These are phyloP conservation scores for Hoplostethus atlanticus DNA, from an alignment of 2,797 vertebrate species.

Conservation along the genomic window DNA sequence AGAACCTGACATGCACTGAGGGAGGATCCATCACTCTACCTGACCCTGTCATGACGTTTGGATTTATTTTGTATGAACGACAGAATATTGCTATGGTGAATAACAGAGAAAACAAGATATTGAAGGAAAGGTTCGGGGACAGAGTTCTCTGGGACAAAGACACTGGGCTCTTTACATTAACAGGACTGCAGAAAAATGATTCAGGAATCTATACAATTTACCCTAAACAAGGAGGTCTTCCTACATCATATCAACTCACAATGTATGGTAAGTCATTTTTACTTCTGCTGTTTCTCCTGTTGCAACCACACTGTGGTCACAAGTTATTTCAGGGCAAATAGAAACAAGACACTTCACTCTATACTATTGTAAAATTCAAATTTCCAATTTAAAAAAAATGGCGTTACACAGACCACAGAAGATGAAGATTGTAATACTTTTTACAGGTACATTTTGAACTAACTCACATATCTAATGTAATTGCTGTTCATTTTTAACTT, in stretches of 20 bases:
- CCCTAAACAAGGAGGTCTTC: neutral
- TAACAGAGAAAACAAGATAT: rapidly evolving
- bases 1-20: too few relatives aligned
- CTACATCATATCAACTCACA: neutral
- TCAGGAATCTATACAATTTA: slow-evolving; percentile 9
- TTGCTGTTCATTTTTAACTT: too few relatives aligned
- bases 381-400: too few relatives aligned
- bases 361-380: too few relatives aligned
- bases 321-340: too few relatives aligned
- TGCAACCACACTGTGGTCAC: too few relatives aligned
- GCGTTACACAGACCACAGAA: too few relatives aligned
- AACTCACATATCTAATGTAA: too few relatives aligned
- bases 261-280: neutral
- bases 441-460: too few relatives aligned
- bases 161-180: slow-evolving; percentile 39
- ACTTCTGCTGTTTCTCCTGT: neutral
- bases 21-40: neutral
- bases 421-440: too few relatives aligned
- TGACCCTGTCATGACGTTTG: neutral
- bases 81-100: rapidly evolving
- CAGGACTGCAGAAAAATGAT: slow-evolving; percentile 31
- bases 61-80: rapidly evolving
- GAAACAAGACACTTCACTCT: too few relatives aligned
- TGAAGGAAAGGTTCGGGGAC: neutral
- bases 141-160: slow-evolving; percentile 22